Base-by-base conservation (phyloP, 2,113 vertebrate genomes). In the western clawed frog (Xenopus tropicalis) region DNA sequence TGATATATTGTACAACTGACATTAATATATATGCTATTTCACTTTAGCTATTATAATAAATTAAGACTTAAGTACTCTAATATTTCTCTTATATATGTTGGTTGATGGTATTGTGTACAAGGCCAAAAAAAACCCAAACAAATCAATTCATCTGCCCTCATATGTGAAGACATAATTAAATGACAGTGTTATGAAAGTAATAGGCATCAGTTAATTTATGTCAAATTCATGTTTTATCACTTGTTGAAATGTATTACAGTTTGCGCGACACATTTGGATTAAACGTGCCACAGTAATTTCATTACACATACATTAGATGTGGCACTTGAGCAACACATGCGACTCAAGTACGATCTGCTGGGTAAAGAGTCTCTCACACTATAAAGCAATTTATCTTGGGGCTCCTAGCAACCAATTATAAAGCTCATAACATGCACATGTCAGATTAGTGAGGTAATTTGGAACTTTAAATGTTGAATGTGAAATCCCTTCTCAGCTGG, bases 401-500 rank as follows among this genome's bases (percentile, higher is more conserved):
- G 46, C 61, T 44, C 71, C 20, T 64, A 78, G 74, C 81, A 79
- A 81, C 61, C 73, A 78, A 82, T 74, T 78, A 56, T 71, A 79
- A 80, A 51, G 71, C 56, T 78, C 78, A 52, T 54, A 58, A 69
- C 0, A 37, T 37, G 29, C 29, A 43, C 79, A 78, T 78, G 78
- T 73, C 72, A 1, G 63, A 83, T 83, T 82, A 84, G 83, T 79
- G 58, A 78, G 84, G 61, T 78, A 75, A 78, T 84, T 78, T 68
- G 66, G 70, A 81, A 71, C 79, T 78, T 78, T 79, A 65, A 70
- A 77, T 80, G 79, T 83, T n/a, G 20, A 66, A 77, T 78, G 82
- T 81, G 77, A 72, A 79, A 84, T 80, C 61, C 80, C 83, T 78
- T 75, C 79, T 83, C 82, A 63, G 25, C 68, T 78, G 82, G 77